A percentile compares a stretch with the other conserved stretches of the same genome.
Conservation (phyloP, 2,888 invertebrate species). For the Morinoia aosen region DNA sequence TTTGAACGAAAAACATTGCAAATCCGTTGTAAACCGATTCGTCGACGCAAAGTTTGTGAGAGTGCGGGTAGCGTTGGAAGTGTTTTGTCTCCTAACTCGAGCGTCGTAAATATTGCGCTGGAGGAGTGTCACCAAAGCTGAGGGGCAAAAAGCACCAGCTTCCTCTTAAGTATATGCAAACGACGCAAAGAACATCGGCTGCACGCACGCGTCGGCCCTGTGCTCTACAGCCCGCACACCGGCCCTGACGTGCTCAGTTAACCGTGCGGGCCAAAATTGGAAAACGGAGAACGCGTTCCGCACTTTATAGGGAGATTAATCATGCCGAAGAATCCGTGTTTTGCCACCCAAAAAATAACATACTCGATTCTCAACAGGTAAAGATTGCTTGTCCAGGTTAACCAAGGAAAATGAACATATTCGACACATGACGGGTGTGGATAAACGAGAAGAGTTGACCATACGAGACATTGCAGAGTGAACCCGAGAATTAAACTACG, state of each 20-base stretch:
- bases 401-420: no score
- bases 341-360: no score
- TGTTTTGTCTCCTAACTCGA: background rate
- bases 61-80: background rate
- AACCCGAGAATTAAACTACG: no score
- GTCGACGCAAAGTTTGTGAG: background rate
- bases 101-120: background rate
- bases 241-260: background rate
- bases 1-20: background rate
- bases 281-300: background rate
- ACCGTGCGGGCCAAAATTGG: background rate
- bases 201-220: background rate
- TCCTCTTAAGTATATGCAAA: slow-evolving; percentile 12
- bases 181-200: background rate
- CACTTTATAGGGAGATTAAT: background rate
- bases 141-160: background rate
- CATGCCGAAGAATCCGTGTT: no score
- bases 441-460: no score
- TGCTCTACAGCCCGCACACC: background rate
- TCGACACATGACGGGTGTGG: no score
- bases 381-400: no score
- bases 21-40: background rate
- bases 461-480: no score
- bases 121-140: background rate
- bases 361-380: no score